Conservation (phyloP, 2,888 invertebrate species). For the Cephus spinipes region DNA sequence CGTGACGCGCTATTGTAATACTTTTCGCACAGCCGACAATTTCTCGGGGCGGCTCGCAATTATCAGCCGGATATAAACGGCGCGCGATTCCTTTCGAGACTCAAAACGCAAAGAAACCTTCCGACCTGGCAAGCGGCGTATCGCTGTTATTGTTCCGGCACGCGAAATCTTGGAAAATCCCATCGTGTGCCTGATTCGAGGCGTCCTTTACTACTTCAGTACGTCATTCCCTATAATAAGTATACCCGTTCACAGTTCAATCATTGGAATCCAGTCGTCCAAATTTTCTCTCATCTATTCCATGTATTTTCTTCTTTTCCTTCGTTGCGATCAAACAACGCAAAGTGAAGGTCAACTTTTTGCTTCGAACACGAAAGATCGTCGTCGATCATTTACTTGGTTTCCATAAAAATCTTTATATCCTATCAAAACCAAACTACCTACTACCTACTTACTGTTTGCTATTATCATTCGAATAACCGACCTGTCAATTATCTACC, state of each 20-base stretch:
- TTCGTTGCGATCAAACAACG: not conserved
- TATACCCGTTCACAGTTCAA: not conserved
- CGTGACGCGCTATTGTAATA: conserved; percentile 57
- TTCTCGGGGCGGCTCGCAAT: conserved; percentile 50
- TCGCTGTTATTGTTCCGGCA: conserved; percentile 28
- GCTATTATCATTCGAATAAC: not conserved
- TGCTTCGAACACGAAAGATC: not conserved
- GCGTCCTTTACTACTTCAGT: not conserved
- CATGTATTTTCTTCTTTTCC: not conserved
- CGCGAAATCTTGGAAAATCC: conserved; percentile 49
- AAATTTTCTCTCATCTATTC: not conserved
- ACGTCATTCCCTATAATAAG: not conserved
- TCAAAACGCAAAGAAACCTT: conserved; percentile 42
- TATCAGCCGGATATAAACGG: conserved; percentile 54
- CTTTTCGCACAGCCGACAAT: conserved; percentile 44
- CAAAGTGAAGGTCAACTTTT: not conserved
- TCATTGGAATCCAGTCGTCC: not conserved
- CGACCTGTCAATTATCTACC: conserved; percentile 18
- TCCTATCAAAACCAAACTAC: not conserved
- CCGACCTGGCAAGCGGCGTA: conserved; percentile 2
- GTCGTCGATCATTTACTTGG: conserved; percentile 23
- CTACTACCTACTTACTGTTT: not conserved
- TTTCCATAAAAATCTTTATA: not conserved
- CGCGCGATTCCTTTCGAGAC: conserved; percentile 43
- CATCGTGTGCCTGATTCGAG: conserved; percentile 16